A percentile compares a stretch with the other conserved stretches of the same genome.
Evolutionary conservation across 2,888 invertebrate species (phyloP).

Genomic region (Xanthorhoe spadicearia): DNA sequence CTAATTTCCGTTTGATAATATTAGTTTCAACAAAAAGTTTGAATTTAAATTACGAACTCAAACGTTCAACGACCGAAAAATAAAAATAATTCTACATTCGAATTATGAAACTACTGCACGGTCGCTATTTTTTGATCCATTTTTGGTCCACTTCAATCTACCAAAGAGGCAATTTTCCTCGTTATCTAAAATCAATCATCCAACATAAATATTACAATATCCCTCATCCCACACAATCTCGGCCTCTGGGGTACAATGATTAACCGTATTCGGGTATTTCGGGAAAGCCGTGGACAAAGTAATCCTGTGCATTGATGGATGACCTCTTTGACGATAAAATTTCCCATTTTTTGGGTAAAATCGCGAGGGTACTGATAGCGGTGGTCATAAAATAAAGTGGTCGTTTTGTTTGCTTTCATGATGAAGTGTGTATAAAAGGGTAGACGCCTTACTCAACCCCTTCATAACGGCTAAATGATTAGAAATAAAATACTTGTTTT

Average conservation of each 20-base stretch:
- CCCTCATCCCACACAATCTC: constrained; percentile 39
- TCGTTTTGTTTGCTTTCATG: constrained; percentile 44
- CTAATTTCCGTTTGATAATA: constrained; percentile 36
- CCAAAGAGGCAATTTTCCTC: constrained; percentile 14
- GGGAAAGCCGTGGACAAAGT: constrained; percentile 51
- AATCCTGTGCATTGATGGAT: constrained; percentile 76
- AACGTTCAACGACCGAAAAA: background rate
- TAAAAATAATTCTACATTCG: background rate
- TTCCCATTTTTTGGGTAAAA: constrained; percentile 69
- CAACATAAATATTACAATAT: constrained; percentile 33
- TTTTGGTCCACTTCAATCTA: constrained; percentile 9
- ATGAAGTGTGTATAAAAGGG: constrained; percentile 42
- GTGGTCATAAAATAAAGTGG: constrained; percentile 45
- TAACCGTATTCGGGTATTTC: constrained; percentile 61
- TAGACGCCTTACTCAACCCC: constrained; percentile 23
- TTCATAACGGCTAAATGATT: constrained; percentile 23
- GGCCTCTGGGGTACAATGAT: constrained; percentile 67
- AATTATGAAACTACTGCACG: background rate
- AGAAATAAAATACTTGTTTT: constrained; percentile 10
- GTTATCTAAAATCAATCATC: constrained; percentile 35
- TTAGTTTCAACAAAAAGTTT: constrained; percentile 10
- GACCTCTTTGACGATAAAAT: constrained; percentile 63
- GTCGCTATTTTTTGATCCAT: background rate
- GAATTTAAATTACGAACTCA: background rate
- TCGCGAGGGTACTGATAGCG: constrained; percentile 31